Conservation (phyloP, 2,797 vertebrate genomes). For the Peromyscus aztecus region DNA sequence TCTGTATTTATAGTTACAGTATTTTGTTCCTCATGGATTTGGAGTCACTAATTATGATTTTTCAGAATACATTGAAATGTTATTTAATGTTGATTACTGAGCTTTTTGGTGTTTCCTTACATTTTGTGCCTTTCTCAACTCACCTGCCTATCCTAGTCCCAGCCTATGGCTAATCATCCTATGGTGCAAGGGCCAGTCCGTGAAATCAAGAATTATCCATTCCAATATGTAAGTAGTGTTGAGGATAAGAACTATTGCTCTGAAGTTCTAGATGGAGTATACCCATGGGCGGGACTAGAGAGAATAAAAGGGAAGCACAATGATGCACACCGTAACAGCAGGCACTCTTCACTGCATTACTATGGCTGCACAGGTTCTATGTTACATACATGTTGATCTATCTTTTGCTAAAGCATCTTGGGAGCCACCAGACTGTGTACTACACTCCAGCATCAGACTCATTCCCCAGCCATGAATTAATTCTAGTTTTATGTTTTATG, state of each 20-base stretch:
- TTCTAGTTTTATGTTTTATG: background rate
- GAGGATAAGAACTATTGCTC: background rate
- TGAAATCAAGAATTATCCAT: background rate
- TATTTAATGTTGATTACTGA: background rate
- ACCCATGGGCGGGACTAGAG: background rate
- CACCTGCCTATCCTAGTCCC: background rate
- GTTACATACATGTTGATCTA: background rate
- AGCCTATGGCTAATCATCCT: background rate
- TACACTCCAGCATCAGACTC: background rate
- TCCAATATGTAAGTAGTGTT: background rate
- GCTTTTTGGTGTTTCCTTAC: background rate
- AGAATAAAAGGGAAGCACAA: background rate
- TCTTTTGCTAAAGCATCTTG: background rate
- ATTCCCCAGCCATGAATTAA: background rate
- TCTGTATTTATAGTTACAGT: background rate
- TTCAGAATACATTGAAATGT: conserved; percentile 7
- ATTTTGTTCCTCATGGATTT: conserved; percentile 22
- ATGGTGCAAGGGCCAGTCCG: background rate
- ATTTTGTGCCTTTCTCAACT: background rate
- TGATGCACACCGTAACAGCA: background rate
- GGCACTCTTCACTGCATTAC: background rate
- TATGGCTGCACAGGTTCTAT: background rate
- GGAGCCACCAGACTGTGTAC: background rate
- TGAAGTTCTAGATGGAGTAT: background rate
- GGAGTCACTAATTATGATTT: background rate